Conservation (phyloP, 2,888 invertebrate genomes). For the Prosopocoilus inquinatus region DNA sequence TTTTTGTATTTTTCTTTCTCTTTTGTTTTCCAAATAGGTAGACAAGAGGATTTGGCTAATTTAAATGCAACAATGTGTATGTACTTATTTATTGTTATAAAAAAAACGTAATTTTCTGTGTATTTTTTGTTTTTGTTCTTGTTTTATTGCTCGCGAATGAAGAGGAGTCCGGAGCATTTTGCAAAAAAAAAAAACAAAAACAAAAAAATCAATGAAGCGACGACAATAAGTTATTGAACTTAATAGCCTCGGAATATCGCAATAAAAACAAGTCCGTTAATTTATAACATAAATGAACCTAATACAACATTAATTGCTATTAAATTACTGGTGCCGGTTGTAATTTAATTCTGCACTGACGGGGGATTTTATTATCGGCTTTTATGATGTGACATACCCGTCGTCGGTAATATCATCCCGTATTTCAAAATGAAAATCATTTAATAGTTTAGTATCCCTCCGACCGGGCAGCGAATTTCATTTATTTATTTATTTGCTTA, state of each 20-base stretch:
- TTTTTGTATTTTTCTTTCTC: too few relatives aligned
- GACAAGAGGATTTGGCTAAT: too few relatives aligned
- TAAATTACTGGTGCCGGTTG: conserved; percentile 9
- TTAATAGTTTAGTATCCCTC: too few relatives aligned
- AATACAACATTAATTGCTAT: conserved; percentile 27
- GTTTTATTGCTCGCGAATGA: too few relatives aligned
- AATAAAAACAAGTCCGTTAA: conserved; percentile 27
- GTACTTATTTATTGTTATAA: too few relatives aligned
- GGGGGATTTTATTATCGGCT: conserved; percentile 11
- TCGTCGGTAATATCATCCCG: conserved; percentile 9
- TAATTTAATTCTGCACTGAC: conserved; percentile 11
- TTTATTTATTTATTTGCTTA: not conserved
- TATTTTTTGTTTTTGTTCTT: too few relatives aligned
- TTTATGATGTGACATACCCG: conserved; percentile 16
- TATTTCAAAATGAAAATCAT: conserved; percentile 2
- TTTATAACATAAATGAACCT: conserved; percentile 28
- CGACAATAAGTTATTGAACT: conserved; percentile 14
- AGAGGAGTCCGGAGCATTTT: too few relatives aligned
- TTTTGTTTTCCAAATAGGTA: too few relatives aligned
- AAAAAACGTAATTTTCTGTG: too few relatives aligned
- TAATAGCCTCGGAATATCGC: conserved; percentile 10
- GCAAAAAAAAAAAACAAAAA: conserved; percentile 5
- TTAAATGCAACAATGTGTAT: too few relatives aligned
- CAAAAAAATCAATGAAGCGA: conserved; percentile 12
- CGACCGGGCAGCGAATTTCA: not conserved